Evolutionary conservation across 2,113 vertebrate genomes (phyloP), one percentile per base, ranked within the genome.

Genomic region (Galemys pyrenaicus): DNA sequence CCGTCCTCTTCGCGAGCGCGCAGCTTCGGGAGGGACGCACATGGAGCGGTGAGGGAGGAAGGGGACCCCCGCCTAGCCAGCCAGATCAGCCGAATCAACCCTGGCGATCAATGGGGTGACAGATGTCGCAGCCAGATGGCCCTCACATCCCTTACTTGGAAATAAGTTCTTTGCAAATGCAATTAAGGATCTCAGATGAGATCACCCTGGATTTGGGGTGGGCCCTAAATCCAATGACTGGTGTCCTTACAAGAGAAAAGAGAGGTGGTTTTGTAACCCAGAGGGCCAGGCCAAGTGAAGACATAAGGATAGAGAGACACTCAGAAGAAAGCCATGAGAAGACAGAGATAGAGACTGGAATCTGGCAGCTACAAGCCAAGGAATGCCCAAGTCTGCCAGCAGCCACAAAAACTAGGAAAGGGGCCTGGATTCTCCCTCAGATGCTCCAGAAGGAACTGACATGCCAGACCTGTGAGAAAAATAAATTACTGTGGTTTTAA

Each of bases 401-500:
- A 62, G 41, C 79, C 64, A 41, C 37, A 95, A 39, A 32, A 80
- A 30, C 22, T 6, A 37, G 28, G 30, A 74, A 12, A 58, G 41
- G 24, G 9, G 32, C 20, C 6, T 8, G 0, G 26, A 30, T 46
- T 89, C 15, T 56, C 67, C 24, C 19, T 24, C 32, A 74, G 49
- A 54, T n/a, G 16, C 32, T 65, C 56, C n/a, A 28, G 19, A 8
- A 71, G 51, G 75, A 68, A 6, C 13, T 9, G 16, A 15, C 8
- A 5, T 51, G n/a, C 16, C 20, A 13, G 32, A 4, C 49, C 30
- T 22, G 30, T 41, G 6, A 56, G 74, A 30, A 46, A 94, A 88
- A 65, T 75, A n/a, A 65, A 54, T n/a, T 84, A 68, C 26, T 90
- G 16, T 77, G 80, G 11, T 67, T 83, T 77, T 77, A 80, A 92